Evolutionary conservation across 2,888 invertebrate species (phyloP), one percentile per base, ranked within the genome.

Genomic region (Thereva unica): DNA sequence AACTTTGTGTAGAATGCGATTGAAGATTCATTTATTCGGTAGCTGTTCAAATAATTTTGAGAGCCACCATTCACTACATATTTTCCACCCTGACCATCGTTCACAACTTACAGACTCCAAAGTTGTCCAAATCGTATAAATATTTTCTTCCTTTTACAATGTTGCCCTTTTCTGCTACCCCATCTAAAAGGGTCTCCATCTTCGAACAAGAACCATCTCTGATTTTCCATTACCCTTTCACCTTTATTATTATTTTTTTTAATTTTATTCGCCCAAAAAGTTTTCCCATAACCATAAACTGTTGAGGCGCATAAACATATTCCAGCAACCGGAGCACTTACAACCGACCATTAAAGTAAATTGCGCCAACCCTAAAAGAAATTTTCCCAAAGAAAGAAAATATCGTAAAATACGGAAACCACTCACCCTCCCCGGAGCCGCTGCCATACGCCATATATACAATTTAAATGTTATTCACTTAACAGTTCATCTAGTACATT

Each of bases 271-370:
- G 41, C 61, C 23, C 41, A 61, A 61, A 40, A 40, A 37, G 23
- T 49, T 40, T 61, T 49, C 50, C 50, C 61, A 61, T 61, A 49
- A 61, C 61, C 61, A 61, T 61, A 61, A 61, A 61, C 61, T 50
- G 50, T 61, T 61, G 50, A 49, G 61, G 61, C 61, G 50, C 41
- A 61, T 61, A 61, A 61, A 50, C 61, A 61, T 61, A 61, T 61
- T 61, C 61, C 42, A 61, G n/a, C 41, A 61, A 41, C 49, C 34
- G 41, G 49, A 50, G 44, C 61, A 61, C 61, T 61, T 61, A 61
- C 61, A 41, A 41, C 41, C 34, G 35, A 35, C 50, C 61, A 61
- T 61, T 61, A 61, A 61, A 41, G 61, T 40, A 61, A 50, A 61
- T 61, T 61, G 61, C 41, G 61, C 50, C 50, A 61, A 50, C 50